phyloP scores from a whole-genome alignment of 2,888 invertebrate genomes.

The Malthinus seriepunctatus region DNA sequence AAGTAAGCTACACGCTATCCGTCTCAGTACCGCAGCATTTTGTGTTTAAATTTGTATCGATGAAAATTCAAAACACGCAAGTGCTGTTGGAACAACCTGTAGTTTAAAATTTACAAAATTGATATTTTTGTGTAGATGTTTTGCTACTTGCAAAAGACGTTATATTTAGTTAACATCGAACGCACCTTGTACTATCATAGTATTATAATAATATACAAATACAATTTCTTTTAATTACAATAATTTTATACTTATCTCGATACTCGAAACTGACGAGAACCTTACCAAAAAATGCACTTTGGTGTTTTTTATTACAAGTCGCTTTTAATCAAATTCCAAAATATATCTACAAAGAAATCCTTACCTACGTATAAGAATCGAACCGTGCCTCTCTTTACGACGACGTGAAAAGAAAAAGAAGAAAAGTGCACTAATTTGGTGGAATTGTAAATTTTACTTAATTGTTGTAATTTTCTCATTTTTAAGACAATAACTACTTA shows the following conservation, averaged over 20 bases:
- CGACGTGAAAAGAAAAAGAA: too few relatives aligned
- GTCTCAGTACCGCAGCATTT: conserved; percentile 30
- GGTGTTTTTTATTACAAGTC: too few relatives aligned
- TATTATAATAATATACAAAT: conserved; percentile 40
- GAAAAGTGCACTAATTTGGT: too few relatives aligned
- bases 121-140: conserved; percentile 54
- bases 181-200: conserved; percentile 47
- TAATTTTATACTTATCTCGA: neutral
- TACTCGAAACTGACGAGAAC: neutral
- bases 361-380: too few relatives aligned
- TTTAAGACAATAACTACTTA: too few relatives aligned
- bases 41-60: conserved; percentile 24
- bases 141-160: conserved; percentile 51
- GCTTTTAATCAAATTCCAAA: too few relatives aligned
- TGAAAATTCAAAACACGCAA: conserved; percentile 35
- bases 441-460: too few relatives aligned
- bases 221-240: conserved; percentile 36
- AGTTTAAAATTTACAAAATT: conserved; percentile 35
- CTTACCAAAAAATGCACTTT: too few relatives aligned
- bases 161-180: conserved; percentile 55
- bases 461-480: too few relatives aligned
- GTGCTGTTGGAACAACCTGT: conserved; percentile 37
- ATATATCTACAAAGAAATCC: too few relatives aligned
- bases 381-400: too few relatives aligned
- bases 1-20: conserved; percentile 34